These are phyloP conservation scores for Mastacembelus armatus DNA, from an alignment of 2,797 vertebrate species.

Conservation along the genomic window DNA sequence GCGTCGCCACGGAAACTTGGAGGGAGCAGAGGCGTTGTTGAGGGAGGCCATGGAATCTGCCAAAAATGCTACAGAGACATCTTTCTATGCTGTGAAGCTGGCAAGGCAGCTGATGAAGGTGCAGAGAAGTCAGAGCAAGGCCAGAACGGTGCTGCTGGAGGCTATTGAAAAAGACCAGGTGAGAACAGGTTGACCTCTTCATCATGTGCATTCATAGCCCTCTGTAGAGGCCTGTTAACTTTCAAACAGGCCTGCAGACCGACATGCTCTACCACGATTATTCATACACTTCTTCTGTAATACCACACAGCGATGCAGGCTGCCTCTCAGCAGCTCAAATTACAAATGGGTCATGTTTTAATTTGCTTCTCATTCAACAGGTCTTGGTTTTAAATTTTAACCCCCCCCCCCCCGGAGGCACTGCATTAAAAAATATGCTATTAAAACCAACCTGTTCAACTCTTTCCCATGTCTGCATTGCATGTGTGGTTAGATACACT, in stretches of 20 bases:
- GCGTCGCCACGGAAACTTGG: constrained; percentile 94
- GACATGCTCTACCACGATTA: not conserved
- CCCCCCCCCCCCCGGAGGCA: too few species aligned
- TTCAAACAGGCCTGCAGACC: not conserved
- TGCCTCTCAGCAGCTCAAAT: too few species aligned
- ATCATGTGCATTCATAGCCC: too few species aligned
- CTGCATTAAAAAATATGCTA: too few species aligned
- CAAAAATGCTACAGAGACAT: constrained; percentile 85
- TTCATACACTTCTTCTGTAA: too few species aligned
- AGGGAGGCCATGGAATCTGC: constrained; percentile 90
- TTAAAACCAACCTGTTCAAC: too few species aligned
- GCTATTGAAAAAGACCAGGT: constrained; percentile 96
- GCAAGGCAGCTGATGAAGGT: constrained; percentile 93
- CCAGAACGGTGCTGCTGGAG: constrained; percentile 93
- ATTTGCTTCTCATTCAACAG: too few species aligned
- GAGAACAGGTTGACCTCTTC: not conserved
- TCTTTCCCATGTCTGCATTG: not conserved
- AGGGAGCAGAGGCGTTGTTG: constrained; percentile 91
- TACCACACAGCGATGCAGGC: not conserved
- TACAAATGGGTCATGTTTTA: too few species aligned
- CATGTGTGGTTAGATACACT: not conserved
- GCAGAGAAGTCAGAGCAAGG: constrained; percentile 90
- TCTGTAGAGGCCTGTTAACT: not conserved
- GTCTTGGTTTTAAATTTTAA: too few species aligned
- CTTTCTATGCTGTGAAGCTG: constrained; percentile 95